Evolutionary conservation across 1,140 invertebrate species (phyloP).

Genomic region (Eurosta solidaginis): DNA sequence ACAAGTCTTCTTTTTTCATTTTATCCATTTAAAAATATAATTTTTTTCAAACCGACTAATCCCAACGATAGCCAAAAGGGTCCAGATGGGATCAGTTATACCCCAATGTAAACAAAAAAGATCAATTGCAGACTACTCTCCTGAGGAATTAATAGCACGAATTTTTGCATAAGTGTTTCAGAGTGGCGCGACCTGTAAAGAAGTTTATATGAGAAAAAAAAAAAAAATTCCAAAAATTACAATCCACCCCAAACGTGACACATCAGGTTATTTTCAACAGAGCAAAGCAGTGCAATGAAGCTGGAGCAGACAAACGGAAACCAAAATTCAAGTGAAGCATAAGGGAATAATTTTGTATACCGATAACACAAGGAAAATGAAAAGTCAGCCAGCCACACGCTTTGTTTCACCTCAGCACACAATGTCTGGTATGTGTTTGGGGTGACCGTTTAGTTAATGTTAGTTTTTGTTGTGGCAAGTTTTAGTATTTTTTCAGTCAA

Average conservation of each 20-base stretch:
- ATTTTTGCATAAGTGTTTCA: no score
- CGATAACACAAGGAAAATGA: background rate
- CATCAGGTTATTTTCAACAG: constrained; percentile 12
- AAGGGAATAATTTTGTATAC: no score
- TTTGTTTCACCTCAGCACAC: background rate
- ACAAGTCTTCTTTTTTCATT: no score
- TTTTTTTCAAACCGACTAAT: no score
- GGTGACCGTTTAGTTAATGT: background rate
- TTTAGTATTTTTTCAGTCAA: background rate
- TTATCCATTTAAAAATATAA: no score
- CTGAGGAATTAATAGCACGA: no score
- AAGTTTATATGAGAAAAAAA: background rate
- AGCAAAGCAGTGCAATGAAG: background rate
- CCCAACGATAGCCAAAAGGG: no score
- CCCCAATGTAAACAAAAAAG: no score
- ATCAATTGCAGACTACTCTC: no score
- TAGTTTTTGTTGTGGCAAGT: background rate
- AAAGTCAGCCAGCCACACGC: background rate
- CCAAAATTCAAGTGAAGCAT: no score
- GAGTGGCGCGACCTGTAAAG: background rate
- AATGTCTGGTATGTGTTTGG: background rate
- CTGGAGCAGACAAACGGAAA: no score
- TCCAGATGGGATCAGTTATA: no score
- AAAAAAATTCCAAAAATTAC: constrained; percentile 7
- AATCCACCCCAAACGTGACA: constrained; percentile 11